Evolutionary conservation across 1,140 invertebrate species (phyloP), one percentile per base, ranked within the genome.

Genomic region (Zophobas morio): DNA sequence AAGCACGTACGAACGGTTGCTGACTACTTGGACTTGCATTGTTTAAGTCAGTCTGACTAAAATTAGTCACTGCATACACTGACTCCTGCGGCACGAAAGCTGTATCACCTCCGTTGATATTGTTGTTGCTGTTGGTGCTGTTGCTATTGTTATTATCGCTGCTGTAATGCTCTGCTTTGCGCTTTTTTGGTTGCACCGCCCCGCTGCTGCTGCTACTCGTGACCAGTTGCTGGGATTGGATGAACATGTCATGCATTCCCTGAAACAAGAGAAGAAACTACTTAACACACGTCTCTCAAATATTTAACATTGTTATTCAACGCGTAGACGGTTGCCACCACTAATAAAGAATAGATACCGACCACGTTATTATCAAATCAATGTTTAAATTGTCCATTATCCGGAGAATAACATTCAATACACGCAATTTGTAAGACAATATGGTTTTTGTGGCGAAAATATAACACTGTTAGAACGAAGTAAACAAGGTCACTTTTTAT

Each of bases 221-320:
- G 84, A 87, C 89, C 87, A 88, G 87, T 85, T 90, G 89, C 84
- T 90, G 89, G 87, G 89, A 89, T 89, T 90, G 90, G 89, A 91
- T 91, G 89, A 91, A 92, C 91, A 92, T 92, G 90, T 91, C 91
- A 91, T 88, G 90, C 90, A 90, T 90, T 91, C 90, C 89, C 90
- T 91, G 83, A 8, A 89, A 88, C 72, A 84, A 79, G 42, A 74
- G 72, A 70, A 34, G 60, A 47, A 42, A 32, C 34, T 0, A 46
- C 6, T 57, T 35, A 5, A n/a, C 35, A 57, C 1, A 57, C 42
- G 6, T 4, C 3, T 46, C 42, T 46, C 49, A 51, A 51, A 51
- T 8, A 51, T 51, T 51, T 6, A 6, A 51, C 49, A 51, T 6
- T 6, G 42, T 46, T 20, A 20, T 20, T 20, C 20, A 20, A 20